Conservation (phyloP, 2,797 vertebrate species). For the Scolopax bukidnonensis region DNA sequence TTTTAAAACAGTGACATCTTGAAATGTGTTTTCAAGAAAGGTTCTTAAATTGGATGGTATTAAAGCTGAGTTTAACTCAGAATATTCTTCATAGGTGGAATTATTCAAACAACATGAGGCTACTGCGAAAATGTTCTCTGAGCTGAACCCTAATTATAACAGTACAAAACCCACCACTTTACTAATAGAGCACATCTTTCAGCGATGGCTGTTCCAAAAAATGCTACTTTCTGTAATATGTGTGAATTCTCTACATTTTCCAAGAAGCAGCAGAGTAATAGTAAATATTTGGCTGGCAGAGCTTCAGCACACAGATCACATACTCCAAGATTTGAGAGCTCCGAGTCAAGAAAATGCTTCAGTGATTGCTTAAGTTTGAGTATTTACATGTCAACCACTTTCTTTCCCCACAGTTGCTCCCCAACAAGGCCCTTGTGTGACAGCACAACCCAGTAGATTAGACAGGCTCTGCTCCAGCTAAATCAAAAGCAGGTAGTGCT, state of each 20-base stretch:
- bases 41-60: slow-evolving; percentile 32
- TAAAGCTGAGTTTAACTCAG: slow-evolving; percentile 11
- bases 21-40: slow-evolving; percentile 35
- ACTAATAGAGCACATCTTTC: background rate
- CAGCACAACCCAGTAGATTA: background rate
- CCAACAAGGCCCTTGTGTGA: background rate
- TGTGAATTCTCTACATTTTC: background rate
- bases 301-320: slow-evolving; percentile 21
- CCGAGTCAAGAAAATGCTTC: background rate
- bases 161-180: background rate
- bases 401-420: background rate
- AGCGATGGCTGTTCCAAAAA: background rate
- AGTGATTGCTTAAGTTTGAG: slow-evolving; percentile 1
- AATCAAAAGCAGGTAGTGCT: background rate
- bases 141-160: slow-evolving; percentile 25
- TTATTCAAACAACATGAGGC: slow-evolving; percentile 3
- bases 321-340: background rate
- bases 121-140: background rate
- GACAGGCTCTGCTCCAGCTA: background rate
- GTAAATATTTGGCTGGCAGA: slow-evolving; percentile 25
- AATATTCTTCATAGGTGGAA: slow-evolving; percentile 46
- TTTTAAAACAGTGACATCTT: slow-evolving; percentile 15
- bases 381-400: background rate
- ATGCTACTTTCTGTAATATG: background rate
- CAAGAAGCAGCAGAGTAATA: background rate